Evolutionary conservation across 2,888 invertebrate species (phyloP), one percentile per base, ranked within the genome.

Genomic region (Horisme vitalbata): DNA sequence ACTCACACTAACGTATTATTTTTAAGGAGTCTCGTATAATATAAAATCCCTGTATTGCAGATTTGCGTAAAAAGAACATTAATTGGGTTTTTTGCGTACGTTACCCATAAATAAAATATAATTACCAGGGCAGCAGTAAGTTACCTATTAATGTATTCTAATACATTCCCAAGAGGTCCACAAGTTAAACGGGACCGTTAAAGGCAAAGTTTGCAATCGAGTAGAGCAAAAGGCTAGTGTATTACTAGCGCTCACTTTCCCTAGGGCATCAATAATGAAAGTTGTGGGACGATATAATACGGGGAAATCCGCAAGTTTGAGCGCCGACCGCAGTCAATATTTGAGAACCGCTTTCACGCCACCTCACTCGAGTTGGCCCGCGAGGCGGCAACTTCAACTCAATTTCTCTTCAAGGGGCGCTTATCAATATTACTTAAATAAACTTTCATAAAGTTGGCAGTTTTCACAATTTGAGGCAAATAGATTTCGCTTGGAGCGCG

Each of bases 401-500:
- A 75, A 78, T 76, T 80, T 76, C 69, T 62, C 61, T 56, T 57
- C 20, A 53, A 63, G 68, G 61, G 61, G 58, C 60, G 66, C 65
- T 75, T 78, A 71, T 74, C 70, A 71, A 70, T 75, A 77, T 70
- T 67, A 65, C 67, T 71, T 70, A 59, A 61, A 71, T 65, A 61
- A 68, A 71, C 67, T 68, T 68, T 50, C 50, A 56, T 48, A 55
- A 66, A 67, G 58, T 62, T 61, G 36, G 24, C 51, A 58, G 49
- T 59, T 57, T 46, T 37, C 33, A 41, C 37, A 44, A 44, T 32
- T 53, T 47, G 14, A 38, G 26, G 11, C 26, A 41, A 28, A 43
- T 39, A 28, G 32, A 39, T 46, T 44, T 52, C 36, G 36, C 34
- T 24, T 31, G 32, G 28, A 34, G 12, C 36, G 51, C 55, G 53